A percentile compares a stretch with the other conserved stretches of the same genome.
Conservation (phyloP, 2,888 invertebrate species). For the Acleris sparsana region DNA sequence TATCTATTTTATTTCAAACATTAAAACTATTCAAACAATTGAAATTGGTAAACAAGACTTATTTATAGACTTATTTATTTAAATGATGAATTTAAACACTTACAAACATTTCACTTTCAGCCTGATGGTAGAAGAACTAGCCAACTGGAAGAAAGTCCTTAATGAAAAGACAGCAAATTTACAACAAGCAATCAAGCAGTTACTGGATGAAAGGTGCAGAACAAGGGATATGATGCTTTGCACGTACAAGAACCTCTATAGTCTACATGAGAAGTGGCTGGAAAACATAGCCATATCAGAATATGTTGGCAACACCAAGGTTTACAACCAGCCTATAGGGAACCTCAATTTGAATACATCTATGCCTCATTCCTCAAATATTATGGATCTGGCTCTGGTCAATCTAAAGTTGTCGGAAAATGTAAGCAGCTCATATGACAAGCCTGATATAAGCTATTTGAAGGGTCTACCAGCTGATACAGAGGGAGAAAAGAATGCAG, state of each 20-base stretch:
- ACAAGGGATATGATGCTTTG: slow-evolving; percentile 85
- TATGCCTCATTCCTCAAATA: slow-evolving; percentile 82
- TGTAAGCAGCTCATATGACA: slow-evolving; percentile 75
- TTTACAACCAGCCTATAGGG: slow-evolving; percentile 72
- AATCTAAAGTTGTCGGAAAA: slow-evolving; percentile 86
- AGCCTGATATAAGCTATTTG: slow-evolving; percentile 72
- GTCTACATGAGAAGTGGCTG: slow-evolving; percentile 75
- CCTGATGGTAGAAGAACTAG: slow-evolving; percentile 96
- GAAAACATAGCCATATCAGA: slow-evolving; percentile 75
- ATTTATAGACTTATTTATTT: too few species aligned
- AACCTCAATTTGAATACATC: slow-evolving; percentile 78
- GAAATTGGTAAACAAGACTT: too few species aligned
- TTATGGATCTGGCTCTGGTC: slow-evolving; percentile 85
- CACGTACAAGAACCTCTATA: slow-evolving; percentile 85
- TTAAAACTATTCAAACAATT: background rate
- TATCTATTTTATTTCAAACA: background rate
- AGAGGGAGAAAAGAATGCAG: slow-evolving; percentile 83
- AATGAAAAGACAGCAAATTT: slow-evolving; percentile 87
- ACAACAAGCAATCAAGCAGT: slow-evolving; percentile 86
- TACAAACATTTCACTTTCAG: slow-evolving; percentile 75
- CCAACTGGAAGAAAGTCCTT: slow-evolving; percentile 92
- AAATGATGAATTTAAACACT: background rate
- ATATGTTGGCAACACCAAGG: slow-evolving; percentile 62
- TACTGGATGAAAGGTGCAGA: slow-evolving; percentile 88
- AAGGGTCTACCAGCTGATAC: slow-evolving; percentile 70